Base-by-base conservation (phyloP, 2,888 invertebrate genomes). In the Seira musarum region DNA sequence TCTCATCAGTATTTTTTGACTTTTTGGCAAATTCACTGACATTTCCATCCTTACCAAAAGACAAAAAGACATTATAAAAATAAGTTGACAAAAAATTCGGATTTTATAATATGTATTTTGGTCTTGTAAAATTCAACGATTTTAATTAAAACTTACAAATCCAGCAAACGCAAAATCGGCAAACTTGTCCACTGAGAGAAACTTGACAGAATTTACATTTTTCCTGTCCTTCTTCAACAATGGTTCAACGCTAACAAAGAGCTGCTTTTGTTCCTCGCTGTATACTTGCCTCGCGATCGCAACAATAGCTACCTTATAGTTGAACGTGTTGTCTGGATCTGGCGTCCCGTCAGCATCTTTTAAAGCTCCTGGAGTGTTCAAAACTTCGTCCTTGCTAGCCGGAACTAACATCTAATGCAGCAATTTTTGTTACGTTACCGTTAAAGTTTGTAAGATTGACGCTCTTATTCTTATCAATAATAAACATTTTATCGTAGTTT, bases 131-230 rank as follows among this genome's bases (percentile, higher is more conserved):
- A n/a, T n/a, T n/a, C n/a, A n/a, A n/a, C n/a, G 30, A 30, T 30
- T 30, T 30, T 30, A 30, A 30, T 30, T 30, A 8, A 30, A 30
- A 64, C 79, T 79, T 69, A 79, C 79, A 65, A 80, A 80, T 70
- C 80, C 80, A n/a, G 74, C 25, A 65, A 80, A 80, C 8, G 80
- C 80, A 49, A 80, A 80, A 40, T 80, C 80, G 3, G 80, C 80
- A 65, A 80, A 80, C 46, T 74, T 80, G 24, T 80, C 80, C 46
- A 80, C 6, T 5, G 80, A 40, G 1, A 80, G 65, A 24, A 80
- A 80, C 63, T 69, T 80, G 13, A 80, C 74, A 8, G 19, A 13
- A 10, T 30, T 64, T 17, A 80, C 73, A 35, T 25, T 74, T 22
- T 69, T 69, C 24, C 57, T 74, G 60, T 80, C 80, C 49, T 74